Base-by-base conservation (phyloP, 2,797 vertebrate genomes). In the Ctenochaetus hawaiiensis region DNA sequence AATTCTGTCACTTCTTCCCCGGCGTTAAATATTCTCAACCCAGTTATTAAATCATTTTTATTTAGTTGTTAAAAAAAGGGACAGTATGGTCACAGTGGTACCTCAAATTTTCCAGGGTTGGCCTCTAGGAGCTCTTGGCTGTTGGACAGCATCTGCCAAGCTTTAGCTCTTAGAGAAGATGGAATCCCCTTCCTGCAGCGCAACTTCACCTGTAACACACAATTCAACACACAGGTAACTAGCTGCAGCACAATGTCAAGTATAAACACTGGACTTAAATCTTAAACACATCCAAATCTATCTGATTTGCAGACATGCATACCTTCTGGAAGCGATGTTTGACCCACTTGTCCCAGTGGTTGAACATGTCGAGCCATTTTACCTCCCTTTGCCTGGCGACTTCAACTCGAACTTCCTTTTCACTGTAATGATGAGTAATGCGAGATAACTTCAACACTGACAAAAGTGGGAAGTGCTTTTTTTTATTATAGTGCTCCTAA, bases 301-400 rank as follows among this genome's bases (percentile, higher is more conserved):
- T 9, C n/a, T 66, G 39, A 22, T 17, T 71, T n/a, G 41, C 18
- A 23, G 61, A 2, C 17, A 16, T 41, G 18, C 49, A n/a, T 83
- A 98, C 97, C 96, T 98, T 98, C 84, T 96, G 96, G 87, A 97
- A 98, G 78, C 96, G 96, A 64, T 97, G 95, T 34, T 94, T 94
- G 64, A 97, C 56, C 97, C 97, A 98, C 72, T 98, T 98, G 88
- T 98, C 97, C 97, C 97, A 98, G 86, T 96, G 92, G 84, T 75
- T 85, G 90, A 98, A 97, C 97, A 98, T 98, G 37, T 98, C 97
- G 44, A 98, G 85, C 97, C 97, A 98, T 71, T 98, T 98, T 82
- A 97, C 93, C 89, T 98, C 97, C 80, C 97, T 92, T 93, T 97
- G 96, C 22, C 97, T 92, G 39, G 96, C 95, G 72, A 98, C 97